These are phyloP conservation scores for Esox niger DNA, from an alignment of 2,113 vertebrate genomes.

Conservation along the genomic window DNA sequence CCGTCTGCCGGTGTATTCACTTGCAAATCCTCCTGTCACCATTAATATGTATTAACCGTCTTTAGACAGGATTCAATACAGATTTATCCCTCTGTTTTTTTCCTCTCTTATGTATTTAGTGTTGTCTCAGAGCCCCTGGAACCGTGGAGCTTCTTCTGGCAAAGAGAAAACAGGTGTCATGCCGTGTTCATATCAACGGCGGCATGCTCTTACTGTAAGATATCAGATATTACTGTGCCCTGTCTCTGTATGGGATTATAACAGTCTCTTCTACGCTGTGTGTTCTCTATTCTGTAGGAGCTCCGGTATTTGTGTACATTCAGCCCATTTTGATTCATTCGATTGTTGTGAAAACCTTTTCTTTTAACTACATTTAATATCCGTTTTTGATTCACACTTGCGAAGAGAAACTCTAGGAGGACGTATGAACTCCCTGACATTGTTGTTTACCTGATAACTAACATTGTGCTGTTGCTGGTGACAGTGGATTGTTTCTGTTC, in stretches of 20 bases:
- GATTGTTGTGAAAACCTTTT: too few species aligned
- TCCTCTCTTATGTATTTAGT: slow-evolving; percentile 53
- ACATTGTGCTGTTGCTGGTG: too few species aligned
- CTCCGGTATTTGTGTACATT: too few species aligned
- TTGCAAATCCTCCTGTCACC: slow-evolving; percentile 84
- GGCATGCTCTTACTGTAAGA: background rate
- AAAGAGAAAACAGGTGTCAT: slow-evolving; percentile 41
- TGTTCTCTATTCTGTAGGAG: background rate
- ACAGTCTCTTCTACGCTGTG: background rate
- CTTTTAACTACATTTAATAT: too few species aligned
- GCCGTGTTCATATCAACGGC: slow-evolving; percentile 42
- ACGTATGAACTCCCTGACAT: too few species aligned
- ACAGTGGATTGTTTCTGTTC: too few species aligned
- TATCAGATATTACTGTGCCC: background rate
- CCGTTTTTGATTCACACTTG: too few species aligned
- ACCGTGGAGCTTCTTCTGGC: slow-evolving; percentile 41
- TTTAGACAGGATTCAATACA: slow-evolving; percentile 75
- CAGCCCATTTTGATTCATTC: too few species aligned
- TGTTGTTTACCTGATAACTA: too few species aligned
- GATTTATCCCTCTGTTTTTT: slow-evolving; percentile 67
- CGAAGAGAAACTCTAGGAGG: too few species aligned
- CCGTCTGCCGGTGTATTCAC: slow-evolving; percentile 89
- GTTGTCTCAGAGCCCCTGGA: slow-evolving; percentile 44
- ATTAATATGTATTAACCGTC: slow-evolving; percentile 91
- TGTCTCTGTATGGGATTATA: background rate